phyloP scores from a whole-genome alignment of 1,140 invertebrate species.

The Aphelenchoides fujianensis region DNA sequence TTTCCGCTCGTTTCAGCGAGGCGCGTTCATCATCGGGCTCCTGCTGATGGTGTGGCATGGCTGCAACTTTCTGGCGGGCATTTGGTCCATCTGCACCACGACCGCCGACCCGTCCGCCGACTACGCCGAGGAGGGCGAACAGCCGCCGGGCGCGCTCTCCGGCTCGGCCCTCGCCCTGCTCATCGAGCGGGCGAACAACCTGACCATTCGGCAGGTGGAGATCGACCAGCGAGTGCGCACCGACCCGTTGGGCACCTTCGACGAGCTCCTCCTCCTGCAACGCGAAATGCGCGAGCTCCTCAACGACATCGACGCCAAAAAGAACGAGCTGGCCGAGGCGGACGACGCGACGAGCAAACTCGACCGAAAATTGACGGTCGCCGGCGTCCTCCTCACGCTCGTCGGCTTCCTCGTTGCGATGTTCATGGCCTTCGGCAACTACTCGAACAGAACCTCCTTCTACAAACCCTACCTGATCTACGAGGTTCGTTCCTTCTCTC shows the following conservation, averaged over 20 bases:
- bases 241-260: background rate
- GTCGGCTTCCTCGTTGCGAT: background rate
- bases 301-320: background rate
- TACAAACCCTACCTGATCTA: background rate
- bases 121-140: background rate
- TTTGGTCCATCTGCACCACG: background rate
- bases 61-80: background rate
- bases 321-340: background rate
- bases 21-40: background rate
- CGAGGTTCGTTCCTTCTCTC: background rate
- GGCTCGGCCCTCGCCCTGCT: background rate
- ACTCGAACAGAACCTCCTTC: background rate
- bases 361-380: background rate
- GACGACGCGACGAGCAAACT: background rate
- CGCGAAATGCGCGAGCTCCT: background rate
- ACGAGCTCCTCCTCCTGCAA: background rate
- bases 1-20: background rate
- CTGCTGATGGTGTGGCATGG: background rate
- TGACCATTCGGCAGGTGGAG: background rate
- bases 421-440: background rate
- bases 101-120: background rate
- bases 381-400: background rate
- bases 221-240: background rate
- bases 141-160: background rate
- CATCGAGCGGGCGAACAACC: background rate